Percentiles rank a stretch among this genome's conserved stretches.
Evolutionary conservation across 2,888 invertebrate species (phyloP).

Genomic region (Drosophila anceps): DNA sequence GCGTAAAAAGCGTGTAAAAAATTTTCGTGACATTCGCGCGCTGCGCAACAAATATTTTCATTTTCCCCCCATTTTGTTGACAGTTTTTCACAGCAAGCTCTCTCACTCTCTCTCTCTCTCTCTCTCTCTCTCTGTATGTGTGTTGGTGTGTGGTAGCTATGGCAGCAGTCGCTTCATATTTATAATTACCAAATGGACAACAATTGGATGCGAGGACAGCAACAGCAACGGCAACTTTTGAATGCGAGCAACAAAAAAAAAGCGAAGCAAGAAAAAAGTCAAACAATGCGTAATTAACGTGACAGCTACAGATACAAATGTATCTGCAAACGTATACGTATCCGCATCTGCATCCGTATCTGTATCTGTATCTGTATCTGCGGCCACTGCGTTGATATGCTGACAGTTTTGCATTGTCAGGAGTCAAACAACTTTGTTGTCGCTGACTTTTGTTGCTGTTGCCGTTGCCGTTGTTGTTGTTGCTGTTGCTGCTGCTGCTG

Average conservation of each 20-base stretch:
- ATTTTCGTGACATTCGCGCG: constrained; percentile 27
- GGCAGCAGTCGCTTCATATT: constrained; percentile 72
- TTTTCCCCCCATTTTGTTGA: constrained; percentile 70
- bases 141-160: constrained; percentile 48
- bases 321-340: constrained; percentile 7
- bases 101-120: no score
- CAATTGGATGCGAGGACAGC: constrained; percentile 64
- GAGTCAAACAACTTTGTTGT: constrained; percentile 74
- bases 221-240: constrained; percentile 22
- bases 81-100: constrained; percentile 69
- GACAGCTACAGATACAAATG: constrained; percentile 51
- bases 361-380: constrained; percentile 18
- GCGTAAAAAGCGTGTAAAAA: constrained; percentile 38
- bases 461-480: constrained; percentile 12
- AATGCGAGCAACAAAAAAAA: constrained; percentile 39
- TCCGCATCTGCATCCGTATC: constrained; percentile 12
- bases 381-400: constrained; percentile 32
- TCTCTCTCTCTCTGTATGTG: no score
- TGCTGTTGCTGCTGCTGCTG: no score
- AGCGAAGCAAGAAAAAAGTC: constrained; percentile 16
- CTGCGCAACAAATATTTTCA: constrained; percentile 62
- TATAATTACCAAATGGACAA: constrained; percentile 82
- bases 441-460: constrained; percentile 45
- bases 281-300: constrained; percentile 80
- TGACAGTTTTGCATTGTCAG: constrained; percentile 79